These are phyloP conservation scores for Lophura nycthemera DNA, from an alignment of 2,113 vertebrate genomes.

Conservation along the genomic window DNA sequence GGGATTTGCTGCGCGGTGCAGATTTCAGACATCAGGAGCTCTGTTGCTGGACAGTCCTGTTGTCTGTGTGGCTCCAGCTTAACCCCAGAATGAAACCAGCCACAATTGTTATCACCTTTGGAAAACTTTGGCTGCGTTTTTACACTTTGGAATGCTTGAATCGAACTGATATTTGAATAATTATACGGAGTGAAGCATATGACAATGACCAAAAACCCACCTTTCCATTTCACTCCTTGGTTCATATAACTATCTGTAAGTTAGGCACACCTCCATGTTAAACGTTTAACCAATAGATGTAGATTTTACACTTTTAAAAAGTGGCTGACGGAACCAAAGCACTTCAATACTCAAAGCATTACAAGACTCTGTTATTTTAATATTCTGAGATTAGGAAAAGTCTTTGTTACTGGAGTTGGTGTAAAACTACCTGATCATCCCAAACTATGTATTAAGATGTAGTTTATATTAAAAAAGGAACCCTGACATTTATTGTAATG, in stretches of 20 bases:
- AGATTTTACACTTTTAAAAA: slow-evolving; percentile 33
- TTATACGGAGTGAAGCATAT: background rate
- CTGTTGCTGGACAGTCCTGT: background rate
- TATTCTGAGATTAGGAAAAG: slow-evolving; percentile 24
- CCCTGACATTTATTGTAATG: slow-evolving; percentile 61
- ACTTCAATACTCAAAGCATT: slow-evolving; percentile 23
- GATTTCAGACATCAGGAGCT: background rate
- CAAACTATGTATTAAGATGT: slow-evolving; percentile 57
- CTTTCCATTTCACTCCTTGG: background rate
- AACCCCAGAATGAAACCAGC: slow-evolving; percentile 20
- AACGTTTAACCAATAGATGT: slow-evolving; percentile 32
- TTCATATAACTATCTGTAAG: slow-evolving; percentile 45
- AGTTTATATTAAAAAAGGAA: slow-evolving; percentile 72
- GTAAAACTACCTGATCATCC: slow-evolving; percentile 58
- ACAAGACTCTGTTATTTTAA: slow-evolving; percentile 17
- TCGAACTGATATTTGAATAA: background rate
- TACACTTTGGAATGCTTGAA: slow-evolving; percentile 15
- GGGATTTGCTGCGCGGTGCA: background rate
- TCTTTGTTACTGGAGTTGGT: slow-evolving; percentile 54
- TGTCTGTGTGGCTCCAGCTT: background rate
- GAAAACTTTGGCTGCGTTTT: background rate
- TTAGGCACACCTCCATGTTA: slow-evolving; percentile 1
- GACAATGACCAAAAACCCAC: background rate
- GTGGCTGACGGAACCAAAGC: slow-evolving; percentile 37
- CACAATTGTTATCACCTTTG: background rate